These are phyloP conservation scores for Drosophila arawakana DNA, from an alignment of 1,140 invertebrate genomes.

Conservation along the genomic window DNA sequence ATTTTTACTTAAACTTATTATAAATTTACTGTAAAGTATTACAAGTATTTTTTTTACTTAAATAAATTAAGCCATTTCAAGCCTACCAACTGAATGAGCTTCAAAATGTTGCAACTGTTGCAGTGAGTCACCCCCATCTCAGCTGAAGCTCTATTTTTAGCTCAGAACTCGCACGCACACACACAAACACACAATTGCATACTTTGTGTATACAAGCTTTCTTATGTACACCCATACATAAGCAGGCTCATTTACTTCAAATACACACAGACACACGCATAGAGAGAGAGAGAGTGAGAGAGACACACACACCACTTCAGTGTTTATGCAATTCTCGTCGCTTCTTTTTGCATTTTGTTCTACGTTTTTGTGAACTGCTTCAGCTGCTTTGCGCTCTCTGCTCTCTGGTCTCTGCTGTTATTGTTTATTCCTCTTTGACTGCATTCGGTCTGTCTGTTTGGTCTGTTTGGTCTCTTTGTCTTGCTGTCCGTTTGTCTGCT, in stretches of 20 bases:
- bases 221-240: constrained; percentile 10
- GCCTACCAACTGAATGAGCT: background rate
- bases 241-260: constrained; percentile 13
- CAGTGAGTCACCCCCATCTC: constrained; percentile 35
- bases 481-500: constrained; percentile 54
- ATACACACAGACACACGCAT: background rate
- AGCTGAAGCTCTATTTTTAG: constrained; percentile 39
- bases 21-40: background rate
- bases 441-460: constrained; percentile 50
- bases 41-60: background rate
- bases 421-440: constrained; percentile 69
- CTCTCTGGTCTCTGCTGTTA: constrained; percentile 35
- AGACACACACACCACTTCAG: constrained; percentile 28
- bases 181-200: background rate
- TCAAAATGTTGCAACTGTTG: background rate
- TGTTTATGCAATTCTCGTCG: constrained; percentile 75
- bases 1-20: background rate
- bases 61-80: background rate
- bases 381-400: constrained; percentile 32
- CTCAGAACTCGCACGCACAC: constrained; percentile 15
- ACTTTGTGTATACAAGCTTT: background rate
- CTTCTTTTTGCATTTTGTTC: constrained; percentile 45
- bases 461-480: constrained; percentile 32
- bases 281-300: too few species aligned
- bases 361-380: constrained; percentile 52